A percentile compares a stretch with the other conserved stretches of the same genome.
These are phyloP conservation scores for Oriolus oriolus DNA, from an alignment of 2,113 vertebrate genomes.

Conservation along the genomic window DNA sequence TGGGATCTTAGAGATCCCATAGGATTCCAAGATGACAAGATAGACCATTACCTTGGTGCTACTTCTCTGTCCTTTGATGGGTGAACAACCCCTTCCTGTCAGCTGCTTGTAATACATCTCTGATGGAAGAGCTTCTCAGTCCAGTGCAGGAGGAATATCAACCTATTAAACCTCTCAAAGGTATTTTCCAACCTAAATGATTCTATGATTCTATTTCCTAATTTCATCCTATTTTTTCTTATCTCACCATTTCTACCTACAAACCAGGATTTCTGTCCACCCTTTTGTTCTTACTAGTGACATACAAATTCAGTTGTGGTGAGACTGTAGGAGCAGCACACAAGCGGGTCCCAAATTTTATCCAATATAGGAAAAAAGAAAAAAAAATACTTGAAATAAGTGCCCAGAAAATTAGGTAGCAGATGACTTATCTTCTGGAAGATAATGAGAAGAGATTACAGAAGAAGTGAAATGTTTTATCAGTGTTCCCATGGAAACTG, in stretches of 20 bases:
- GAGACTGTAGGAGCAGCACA: background rate
- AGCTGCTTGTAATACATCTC: background rate
- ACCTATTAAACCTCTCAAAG: background rate
- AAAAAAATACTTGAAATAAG: background rate
- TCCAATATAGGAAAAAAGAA: background rate
- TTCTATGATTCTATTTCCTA: background rate
- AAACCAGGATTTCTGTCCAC: background rate
- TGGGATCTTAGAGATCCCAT: background rate
- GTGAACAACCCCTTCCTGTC: background rate
- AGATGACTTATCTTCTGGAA: background rate
- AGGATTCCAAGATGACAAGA: background rate
- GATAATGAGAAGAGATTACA: slow-evolving; percentile 7
- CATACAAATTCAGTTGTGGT: background rate
- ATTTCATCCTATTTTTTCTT: background rate
- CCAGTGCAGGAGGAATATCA: background rate
- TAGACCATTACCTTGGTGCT: background rate
- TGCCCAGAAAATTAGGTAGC: background rate
- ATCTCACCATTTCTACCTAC: background rate
- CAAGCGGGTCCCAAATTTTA: background rate
- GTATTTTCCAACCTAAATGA: background rate
- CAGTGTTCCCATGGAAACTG: slow-evolving; percentile 13
- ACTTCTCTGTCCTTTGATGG: background rate
- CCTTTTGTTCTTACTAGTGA: background rate
- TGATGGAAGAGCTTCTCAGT: background rate
- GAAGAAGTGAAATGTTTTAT: background rate